Evolutionary conservation across 2,797 vertebrate genomes (phyloP).

Genomic region (Orientallactaga sibirica): DNA sequence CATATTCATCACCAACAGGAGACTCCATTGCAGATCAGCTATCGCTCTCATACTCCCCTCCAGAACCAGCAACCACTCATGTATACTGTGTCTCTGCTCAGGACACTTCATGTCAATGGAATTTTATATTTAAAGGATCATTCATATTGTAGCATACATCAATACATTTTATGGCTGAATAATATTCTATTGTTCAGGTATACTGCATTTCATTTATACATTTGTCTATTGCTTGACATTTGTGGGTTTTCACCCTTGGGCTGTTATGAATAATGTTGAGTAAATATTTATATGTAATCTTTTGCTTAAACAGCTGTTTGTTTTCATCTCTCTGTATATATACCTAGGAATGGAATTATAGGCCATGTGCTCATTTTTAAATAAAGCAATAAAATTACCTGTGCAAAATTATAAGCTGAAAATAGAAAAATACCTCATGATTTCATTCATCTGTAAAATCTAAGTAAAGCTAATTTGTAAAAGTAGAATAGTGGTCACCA

Average conservation of each 20-base stretch:
- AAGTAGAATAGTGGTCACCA: not conserved
- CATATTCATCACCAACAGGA: not conserved
- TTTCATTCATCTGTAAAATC: not conserved
- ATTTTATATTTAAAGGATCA: not conserved
- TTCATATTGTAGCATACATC: not conserved
- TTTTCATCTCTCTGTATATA: not conserved
- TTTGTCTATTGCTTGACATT: not conserved
- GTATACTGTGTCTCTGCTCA: not conserved
- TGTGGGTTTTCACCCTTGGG: not conserved
- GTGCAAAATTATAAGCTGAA: not conserved
- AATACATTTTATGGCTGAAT: not conserved
- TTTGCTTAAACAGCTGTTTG: conserved; percentile 17
- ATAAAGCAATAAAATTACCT: not conserved
- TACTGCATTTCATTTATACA: not conserved
- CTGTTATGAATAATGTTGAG: conserved; percentile 19
- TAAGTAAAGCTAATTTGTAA: not conserved
- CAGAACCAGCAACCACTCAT: not conserved
- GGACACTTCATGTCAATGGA: not conserved
- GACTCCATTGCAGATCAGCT: not conserved
- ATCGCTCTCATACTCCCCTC: not conserved
- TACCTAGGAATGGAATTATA: not conserved
- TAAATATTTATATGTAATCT: conserved; percentile 22
- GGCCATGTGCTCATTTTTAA: conserved; percentile 19
- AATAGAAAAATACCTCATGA: not conserved
- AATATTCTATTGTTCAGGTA: not conserved